Conservation (phyloP, 1,140 invertebrate genomes). For the Drosophila sp. region DNA sequence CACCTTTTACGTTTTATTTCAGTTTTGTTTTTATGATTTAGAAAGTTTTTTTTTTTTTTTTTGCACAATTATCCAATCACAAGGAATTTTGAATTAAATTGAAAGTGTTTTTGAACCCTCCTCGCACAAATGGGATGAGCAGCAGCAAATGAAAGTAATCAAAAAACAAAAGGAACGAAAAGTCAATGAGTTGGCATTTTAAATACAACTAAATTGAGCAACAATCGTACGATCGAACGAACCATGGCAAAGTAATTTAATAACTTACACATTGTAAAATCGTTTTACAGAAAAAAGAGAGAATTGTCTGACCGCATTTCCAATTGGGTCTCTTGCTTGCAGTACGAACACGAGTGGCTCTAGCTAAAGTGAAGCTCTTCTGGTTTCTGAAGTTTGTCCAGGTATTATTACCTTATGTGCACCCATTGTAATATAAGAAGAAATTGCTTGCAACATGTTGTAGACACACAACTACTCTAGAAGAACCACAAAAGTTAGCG, state of each 20-base stretch:
- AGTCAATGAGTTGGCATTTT: conserved; percentile 20
- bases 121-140: background rate
- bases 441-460: conserved; percentile 61
- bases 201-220: no score
- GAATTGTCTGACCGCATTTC: conserved; percentile 32
- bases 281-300: conserved; percentile 40
- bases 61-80: conserved; percentile 33
- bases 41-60: conserved; percentile 51
- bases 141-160: conserved; percentile 17
- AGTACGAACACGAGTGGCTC: conserved; percentile 47
- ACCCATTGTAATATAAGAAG: conserved; percentile 27
- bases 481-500: conserved; percentile 27
- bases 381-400: background rate
- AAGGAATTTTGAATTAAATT: conserved; percentile 58
- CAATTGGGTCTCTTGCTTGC: conserved; percentile 24
- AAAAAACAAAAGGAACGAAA: conserved; percentile 1
- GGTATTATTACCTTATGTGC: conserved; percentile 6
- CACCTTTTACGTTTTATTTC: conserved; percentile 45
- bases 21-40: conserved; percentile 51
- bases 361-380: no score
- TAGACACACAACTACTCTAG: conserved; percentile 23
- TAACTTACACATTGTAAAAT: conserved; percentile 50
- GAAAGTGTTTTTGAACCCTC: conserved; percentile 59
- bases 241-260: conserved; percentile 57
- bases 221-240: no score